These are phyloP conservation scores for Abscondita cerata DNA, from an alignment of 2,888 invertebrate species.

Conservation along the genomic window DNA sequence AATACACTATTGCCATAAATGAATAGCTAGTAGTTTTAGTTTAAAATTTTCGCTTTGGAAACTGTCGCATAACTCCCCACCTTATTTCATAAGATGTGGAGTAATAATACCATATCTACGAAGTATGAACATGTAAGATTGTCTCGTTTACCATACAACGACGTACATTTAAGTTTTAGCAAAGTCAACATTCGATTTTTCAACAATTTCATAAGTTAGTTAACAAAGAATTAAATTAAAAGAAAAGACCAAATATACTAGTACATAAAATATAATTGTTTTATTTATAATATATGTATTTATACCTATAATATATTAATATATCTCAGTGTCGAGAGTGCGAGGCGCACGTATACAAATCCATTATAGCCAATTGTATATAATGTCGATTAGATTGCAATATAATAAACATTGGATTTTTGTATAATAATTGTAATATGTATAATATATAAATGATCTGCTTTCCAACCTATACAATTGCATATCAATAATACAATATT, in stretches of 20 bases:
- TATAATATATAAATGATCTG: conserved; percentile 50
- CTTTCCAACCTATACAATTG: conserved; percentile 52
- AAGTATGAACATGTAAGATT: too few species aligned
- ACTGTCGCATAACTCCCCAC: too few species aligned
- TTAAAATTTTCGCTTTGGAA: too few species aligned
- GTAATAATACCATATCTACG: too few species aligned
- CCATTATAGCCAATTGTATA: conserved; percentile 51
- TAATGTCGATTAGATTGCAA: conserved; percentile 56
- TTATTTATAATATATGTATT: conserved; percentile 52
- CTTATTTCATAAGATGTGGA: too few species aligned
- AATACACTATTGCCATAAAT: too few species aligned
- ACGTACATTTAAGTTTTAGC: too few species aligned
- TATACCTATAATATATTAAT: conserved; percentile 44
- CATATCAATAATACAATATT: conserved; percentile 34
- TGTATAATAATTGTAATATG: conserved; percentile 42
- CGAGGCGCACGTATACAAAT: conserved; percentile 48
- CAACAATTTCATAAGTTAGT: conserved; percentile 20
- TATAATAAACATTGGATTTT: conserved; percentile 51
- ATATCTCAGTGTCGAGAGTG: conserved; percentile 44
- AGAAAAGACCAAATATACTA: conserved; percentile 45
- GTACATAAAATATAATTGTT: conserved; percentile 60
- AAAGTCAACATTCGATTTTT: too few species aligned
- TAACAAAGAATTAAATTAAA: conserved; percentile 22
- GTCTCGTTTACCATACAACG: too few species aligned
- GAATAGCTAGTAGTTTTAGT: too few species aligned